Evolutionary conservation across 2,888 invertebrate genomes (phyloP).

Genomic region (Caenorhabditis sp.): DNA sequence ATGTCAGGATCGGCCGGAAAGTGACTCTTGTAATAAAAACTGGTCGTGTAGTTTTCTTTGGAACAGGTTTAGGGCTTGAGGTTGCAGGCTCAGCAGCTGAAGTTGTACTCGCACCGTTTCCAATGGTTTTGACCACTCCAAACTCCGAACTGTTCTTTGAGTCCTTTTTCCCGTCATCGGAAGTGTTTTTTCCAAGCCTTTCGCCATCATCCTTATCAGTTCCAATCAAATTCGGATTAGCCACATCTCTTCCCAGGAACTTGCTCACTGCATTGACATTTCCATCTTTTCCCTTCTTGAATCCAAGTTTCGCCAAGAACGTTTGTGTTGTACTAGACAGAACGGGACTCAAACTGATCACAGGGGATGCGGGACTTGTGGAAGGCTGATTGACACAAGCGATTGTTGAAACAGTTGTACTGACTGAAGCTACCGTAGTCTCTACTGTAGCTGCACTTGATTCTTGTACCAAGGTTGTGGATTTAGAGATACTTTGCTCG

Average conservation of each 20-base stretch:
- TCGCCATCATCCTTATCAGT: no score
- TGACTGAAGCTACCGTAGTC: background rate
- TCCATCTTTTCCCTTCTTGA: constrained; percentile 18
- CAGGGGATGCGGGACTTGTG: background rate
- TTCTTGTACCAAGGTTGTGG: no score
- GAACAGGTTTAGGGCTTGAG: no score
- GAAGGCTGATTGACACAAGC: constrained; percentile 30
- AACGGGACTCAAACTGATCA: no score
- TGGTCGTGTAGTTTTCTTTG: background rate
- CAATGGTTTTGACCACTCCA: background rate
- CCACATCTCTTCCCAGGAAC: constrained; percentile 40
- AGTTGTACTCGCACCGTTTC: no score
- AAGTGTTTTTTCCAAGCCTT: constrained; percentile 4
- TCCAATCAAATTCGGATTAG: background rate
- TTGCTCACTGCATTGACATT: constrained; percentile 31
- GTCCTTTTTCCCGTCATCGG: background rate
- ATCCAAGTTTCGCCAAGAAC: constrained; percentile 34
- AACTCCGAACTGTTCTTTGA: background rate
- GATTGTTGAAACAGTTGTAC: constrained; percentile 13
- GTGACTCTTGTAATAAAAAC: constrained; percentile 34
- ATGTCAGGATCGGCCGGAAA: constrained; percentile 8
- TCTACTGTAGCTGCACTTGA: background rate
- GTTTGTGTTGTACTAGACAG: constrained; percentile 1
- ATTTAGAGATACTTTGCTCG: background rate
- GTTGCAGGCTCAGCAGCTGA: no score